Evolutionary conservation across 2,797 vertebrate species (phyloP), one percentile per base, ranked within the genome.

Genomic region (Vespertilio murinus): DNA sequence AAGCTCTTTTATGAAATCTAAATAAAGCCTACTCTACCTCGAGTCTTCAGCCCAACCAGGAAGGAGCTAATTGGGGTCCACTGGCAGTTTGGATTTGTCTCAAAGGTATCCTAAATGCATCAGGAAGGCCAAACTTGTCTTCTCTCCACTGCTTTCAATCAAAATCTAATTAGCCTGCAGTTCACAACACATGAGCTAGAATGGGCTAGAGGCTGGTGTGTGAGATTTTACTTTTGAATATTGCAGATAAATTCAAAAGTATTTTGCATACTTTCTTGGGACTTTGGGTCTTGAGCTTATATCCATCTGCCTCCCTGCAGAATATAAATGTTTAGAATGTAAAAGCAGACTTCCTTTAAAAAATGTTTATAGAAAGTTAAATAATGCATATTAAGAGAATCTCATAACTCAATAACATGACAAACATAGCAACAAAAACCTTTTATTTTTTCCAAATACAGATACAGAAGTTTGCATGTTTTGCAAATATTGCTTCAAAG

Each of bases 361-460:
- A 83, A 10, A 18, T 70, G 82, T 65, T 78, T 75, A 75, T 1
- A 64, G 11, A 80, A 94, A 86, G 38, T 49, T 49, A 81, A 64
- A 14, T 56, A 70, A 78, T 93, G 49, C 73, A 59, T 45, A 75
- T 80, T 85, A 65, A 42, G 69, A 91, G n/a, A 90, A 92, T 30
- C 64, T 61, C n/a, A 23, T 61, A 78, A 54, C 67, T 86, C 47
- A 94, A 52, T 91, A 93, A 95, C 52, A 56, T 49, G 59, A 95
- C 96, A 73, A 94, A 97, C 70, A 84, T 97, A 96, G 91, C 96
- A 98, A 98, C 97, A 98, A 97, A 97, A 98, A 94, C 96, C 97
- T 98, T 97, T 98, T 98, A 98, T 98, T 98, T 97, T 96, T 97
- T 97, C 97, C 97, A 97, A 98, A 98, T 97, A 98, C 96, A 98